Conservation (phyloP, 1,140 invertebrate genomes). For the Drosophila repletoides region DNA sequence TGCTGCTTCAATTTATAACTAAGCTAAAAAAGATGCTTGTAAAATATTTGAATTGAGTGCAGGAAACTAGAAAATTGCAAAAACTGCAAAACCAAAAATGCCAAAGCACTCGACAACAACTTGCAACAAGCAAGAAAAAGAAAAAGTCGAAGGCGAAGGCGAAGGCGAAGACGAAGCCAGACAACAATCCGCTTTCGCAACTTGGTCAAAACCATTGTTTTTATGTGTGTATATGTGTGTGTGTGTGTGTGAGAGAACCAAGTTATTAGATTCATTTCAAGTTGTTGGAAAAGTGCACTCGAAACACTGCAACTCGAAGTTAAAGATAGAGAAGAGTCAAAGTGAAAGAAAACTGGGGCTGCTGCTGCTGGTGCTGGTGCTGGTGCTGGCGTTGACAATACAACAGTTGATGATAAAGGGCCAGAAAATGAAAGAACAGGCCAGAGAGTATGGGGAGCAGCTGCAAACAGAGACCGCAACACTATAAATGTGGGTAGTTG, state of each 20-base stretch:
- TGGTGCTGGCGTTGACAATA: slow-evolving; percentile 69
- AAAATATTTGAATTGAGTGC: slow-evolving; percentile 79
- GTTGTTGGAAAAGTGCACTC: slow-evolving; percentile 75
- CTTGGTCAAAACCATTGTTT: slow-evolving; percentile 9
- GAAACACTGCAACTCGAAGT: slow-evolving; percentile 57
- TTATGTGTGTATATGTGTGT: slow-evolving; percentile 18
- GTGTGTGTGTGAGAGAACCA: slow-evolving; percentile 38
- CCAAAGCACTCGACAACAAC: slow-evolving; percentile 65
- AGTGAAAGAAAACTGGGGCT: slow-evolving; percentile 53
- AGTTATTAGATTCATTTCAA: slow-evolving; percentile 81
- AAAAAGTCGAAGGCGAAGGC: not conserved
- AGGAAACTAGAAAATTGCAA: slow-evolving; percentile 46
- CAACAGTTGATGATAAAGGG: slow-evolving; percentile 24
- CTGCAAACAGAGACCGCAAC: slow-evolving; percentile 63
- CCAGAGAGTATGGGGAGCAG: slow-evolving; percentile 5
- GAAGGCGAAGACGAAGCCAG: not conserved
- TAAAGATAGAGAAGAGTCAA: slow-evolving; percentile 43
- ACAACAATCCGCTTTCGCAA: slow-evolving; percentile 11
- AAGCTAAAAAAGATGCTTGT: slow-evolving; percentile 42
- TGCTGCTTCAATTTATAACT: slow-evolving; percentile 48
- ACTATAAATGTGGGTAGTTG: slow-evolving; percentile 77
- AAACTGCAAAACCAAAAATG: slow-evolving; percentile 27
- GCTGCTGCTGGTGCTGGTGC: slow-evolving; percentile 44
- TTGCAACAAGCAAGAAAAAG: slow-evolving; percentile 41
- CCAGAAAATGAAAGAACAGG: not conserved